phyloP scores from a whole-genome alignment of 1,140 invertebrate genomes.

The Augochlora pura region DNA sequence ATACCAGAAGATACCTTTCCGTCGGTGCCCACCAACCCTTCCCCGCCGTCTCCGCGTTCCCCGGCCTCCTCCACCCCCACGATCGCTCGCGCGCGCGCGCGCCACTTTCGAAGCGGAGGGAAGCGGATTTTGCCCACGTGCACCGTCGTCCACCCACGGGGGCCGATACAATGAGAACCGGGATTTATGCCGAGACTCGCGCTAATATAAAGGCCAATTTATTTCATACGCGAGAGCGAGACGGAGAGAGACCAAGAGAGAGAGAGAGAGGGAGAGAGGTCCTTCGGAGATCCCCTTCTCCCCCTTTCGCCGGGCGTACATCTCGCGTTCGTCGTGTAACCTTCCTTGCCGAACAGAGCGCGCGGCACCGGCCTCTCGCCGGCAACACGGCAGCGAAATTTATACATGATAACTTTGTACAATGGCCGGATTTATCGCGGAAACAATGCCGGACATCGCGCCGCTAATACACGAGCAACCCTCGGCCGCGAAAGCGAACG shows the following conservation, averaged over 20 bases:
- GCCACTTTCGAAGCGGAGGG: slow-evolving; percentile 54
- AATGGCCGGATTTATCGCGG: slow-evolving; percentile 70
- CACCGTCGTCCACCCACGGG: slow-evolving; percentile 67
- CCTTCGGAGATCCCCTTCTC: background rate
- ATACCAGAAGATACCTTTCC: background rate
- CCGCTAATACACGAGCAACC: slow-evolving; percentile 56
- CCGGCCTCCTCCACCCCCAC: slow-evolving; percentile 48
- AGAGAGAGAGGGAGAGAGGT: background rate
- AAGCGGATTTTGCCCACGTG: slow-evolving; percentile 71
- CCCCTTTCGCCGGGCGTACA: slow-evolving; percentile 2
- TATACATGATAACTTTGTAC: slow-evolving; percentile 71
- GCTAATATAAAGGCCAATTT: slow-evolving; percentile 76
- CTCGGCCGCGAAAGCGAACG: background rate
- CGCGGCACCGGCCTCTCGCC: slow-evolving; percentile 25
- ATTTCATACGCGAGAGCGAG: slow-evolving; percentile 60
- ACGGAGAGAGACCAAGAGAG: background rate
- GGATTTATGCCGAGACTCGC: slow-evolving; percentile 73
- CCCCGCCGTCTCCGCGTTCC: background rate
- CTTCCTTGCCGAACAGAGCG: background rate
- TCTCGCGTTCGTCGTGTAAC: background rate
- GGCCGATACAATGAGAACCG: slow-evolving; percentile 71
- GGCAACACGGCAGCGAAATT: slow-evolving; percentile 67
- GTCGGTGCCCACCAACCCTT: background rate
- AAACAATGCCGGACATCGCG: slow-evolving; percentile 67
- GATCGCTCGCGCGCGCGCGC: slow-evolving; percentile 47